phyloP scores from a whole-genome alignment of 2,888 invertebrate species.

The Agonopterix arenella region DNA sequence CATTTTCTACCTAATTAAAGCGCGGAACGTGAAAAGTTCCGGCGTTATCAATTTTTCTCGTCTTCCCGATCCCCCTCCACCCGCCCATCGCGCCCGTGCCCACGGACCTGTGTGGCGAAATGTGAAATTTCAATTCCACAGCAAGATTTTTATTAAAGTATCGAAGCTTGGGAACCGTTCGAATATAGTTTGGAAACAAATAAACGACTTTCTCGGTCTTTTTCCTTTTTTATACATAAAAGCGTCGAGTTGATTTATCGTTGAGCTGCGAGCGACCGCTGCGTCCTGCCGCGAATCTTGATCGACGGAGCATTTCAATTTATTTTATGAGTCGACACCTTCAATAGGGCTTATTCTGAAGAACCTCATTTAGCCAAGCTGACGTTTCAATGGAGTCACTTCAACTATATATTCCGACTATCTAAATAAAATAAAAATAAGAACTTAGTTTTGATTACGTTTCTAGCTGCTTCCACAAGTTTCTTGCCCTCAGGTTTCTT shows the following conservation, averaged over 20 bases:
- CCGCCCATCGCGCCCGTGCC: slow-evolving; percentile 13
- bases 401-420: too few species aligned
- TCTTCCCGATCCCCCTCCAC: slow-evolving; percentile 17
- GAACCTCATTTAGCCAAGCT: slow-evolving; percentile 27
- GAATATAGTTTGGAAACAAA: slow-evolving; percentile 72
- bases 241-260: slow-evolving; percentile 70
- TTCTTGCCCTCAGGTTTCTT: too few species aligned
- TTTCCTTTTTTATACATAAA: slow-evolving; percentile 60
- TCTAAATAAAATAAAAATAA: too few species aligned
- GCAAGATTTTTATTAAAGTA: slow-evolving; percentile 59
- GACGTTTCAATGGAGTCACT: slow-evolving; percentile 28
- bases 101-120: slow-evolving; percentile 33
- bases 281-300: slow-evolving; percentile 58
- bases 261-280: slow-evolving; percentile 45
- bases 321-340: slow-evolving; percentile 68
- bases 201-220: slow-evolving; percentile 61
- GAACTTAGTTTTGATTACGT: too few species aligned
- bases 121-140: slow-evolving; percentile 61
- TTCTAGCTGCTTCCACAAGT: too few species aligned
- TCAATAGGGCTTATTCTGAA: slow-evolving; percentile 37
- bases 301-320: slow-evolving; percentile 70
- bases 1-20: slow-evolving; percentile 41
- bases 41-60: slow-evolving; percentile 36
- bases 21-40: slow-evolving; percentile 26
- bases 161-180: slow-evolving; percentile 47